These are phyloP conservation scores for Anguilla obscura DNA, from an alignment of 2,797 vertebrate species.

Conservation along the genomic window DNA sequence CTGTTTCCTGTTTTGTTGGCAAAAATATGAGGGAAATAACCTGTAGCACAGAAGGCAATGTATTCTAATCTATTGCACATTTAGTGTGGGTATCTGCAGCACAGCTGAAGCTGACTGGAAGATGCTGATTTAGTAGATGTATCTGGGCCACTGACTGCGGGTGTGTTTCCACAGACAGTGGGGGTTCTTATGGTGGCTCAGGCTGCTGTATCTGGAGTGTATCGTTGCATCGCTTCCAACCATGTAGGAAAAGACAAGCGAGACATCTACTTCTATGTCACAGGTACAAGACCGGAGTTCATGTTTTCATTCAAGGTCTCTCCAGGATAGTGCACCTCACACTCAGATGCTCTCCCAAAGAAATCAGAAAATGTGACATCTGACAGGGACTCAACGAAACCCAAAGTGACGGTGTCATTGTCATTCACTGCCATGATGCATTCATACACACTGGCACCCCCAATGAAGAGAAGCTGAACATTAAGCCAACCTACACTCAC, in stretches of 20 bases:
- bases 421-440: background rate
- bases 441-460: background rate
- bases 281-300: constrained; percentile 75
- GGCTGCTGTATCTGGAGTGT: constrained; percentile 84
- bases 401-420: background rate
- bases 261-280: constrained; percentile 84
- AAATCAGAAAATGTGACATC: background rate
- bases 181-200: constrained; percentile 85
- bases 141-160: constrained; percentile 45
- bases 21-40: background rate
- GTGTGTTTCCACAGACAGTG: constrained; percentile 76
- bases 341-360: no score
- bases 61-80: background rate
- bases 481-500: no score
- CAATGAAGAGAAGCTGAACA: no score
- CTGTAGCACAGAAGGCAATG: background rate
- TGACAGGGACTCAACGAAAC: background rate
- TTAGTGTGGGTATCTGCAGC: background rate
- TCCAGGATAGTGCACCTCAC: background rate
- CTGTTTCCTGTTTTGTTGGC: background rate
- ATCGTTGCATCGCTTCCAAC: constrained; percentile 87
- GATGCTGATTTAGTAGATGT: constrained; percentile 5
- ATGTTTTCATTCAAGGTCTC: background rate
- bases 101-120: constrained; percentile 4
- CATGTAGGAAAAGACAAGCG: constrained; percentile 80